Evolutionary conservation across 2,888 invertebrate species (phyloP).

Genomic region (Clusia tigrina): DNA sequence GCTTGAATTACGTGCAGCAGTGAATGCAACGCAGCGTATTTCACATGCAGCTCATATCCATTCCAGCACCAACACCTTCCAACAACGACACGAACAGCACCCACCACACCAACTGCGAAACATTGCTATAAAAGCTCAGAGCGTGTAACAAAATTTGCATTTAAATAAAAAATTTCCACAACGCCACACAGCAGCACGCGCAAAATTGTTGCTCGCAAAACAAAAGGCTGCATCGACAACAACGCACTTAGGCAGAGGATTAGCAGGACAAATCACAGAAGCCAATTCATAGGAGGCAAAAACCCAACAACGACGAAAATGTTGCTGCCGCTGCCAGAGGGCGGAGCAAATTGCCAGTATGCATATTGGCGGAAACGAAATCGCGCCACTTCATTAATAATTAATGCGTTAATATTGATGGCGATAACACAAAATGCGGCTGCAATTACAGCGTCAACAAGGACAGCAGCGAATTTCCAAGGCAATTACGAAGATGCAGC

Average conservation of each 20-base stretch:
- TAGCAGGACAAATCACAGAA: not conserved
- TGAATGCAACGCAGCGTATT: not conserved
- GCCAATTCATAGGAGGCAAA: not conserved
- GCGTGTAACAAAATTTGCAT: slow-evolving; percentile 33
- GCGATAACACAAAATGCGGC: slow-evolving; percentile 41
- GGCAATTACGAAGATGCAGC: slow-evolving; percentile 45
- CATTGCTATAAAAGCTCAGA: slow-evolving; percentile 43
- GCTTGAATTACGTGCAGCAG: not conserved
- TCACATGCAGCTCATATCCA: not conserved
- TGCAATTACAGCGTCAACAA: slow-evolving; percentile 31
- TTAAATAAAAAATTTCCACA: slow-evolving; percentile 28
- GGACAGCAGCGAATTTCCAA: slow-evolving; percentile 32
- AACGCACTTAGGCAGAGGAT: not conserved
- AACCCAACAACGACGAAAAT: slow-evolving; percentile 24
- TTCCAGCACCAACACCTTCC: not conserved
- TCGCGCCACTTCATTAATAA: slow-evolving; percentile 41
- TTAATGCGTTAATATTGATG: slow-evolving; percentile 43
- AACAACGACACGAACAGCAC: not conserved
- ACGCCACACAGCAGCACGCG: slow-evolving; percentile 19
- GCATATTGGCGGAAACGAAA: not conserved
- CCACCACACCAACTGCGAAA: not conserved
- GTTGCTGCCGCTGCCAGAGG: slow-evolving; percentile 29
- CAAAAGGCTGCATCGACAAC: not conserved
- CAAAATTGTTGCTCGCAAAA: slow-evolving; percentile 4
- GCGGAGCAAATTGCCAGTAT: slow-evolving; percentile 20